Conservation (phyloP, 2,888 invertebrate species). For the Opisthograptis luteolata region DNA sequence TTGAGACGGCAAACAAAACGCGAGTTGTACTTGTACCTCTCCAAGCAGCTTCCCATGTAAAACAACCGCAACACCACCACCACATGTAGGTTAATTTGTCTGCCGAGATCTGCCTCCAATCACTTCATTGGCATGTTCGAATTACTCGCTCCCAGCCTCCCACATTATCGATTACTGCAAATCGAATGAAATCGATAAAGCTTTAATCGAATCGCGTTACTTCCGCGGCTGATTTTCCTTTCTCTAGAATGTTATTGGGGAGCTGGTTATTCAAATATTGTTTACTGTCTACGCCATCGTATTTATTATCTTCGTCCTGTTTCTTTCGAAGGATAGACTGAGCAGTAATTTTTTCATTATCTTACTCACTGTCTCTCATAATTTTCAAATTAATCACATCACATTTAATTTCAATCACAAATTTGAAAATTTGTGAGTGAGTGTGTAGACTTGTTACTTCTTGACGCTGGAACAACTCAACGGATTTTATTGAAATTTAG, state of each 20-base stretch:
- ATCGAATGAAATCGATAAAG: slow-evolving; percentile 20
- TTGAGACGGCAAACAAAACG: slow-evolving; percentile 2
- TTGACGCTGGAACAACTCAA: no score
- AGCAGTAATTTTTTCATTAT: not conserved
- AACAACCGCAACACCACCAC: slow-evolving; percentile 4
- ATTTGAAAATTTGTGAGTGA: no score
- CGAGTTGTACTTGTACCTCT: not conserved
- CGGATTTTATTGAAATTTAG: no score
- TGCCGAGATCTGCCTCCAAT: slow-evolving; percentile 21
- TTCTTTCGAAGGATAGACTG: not conserved
- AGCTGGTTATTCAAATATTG: slow-evolving; percentile 23
- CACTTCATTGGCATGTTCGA: slow-evolving; percentile 22
- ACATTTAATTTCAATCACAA: no score
- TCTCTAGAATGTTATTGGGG: slow-evolving; percentile 22
- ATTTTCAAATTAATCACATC: no score
- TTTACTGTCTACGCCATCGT: slow-evolving; percentile 19
- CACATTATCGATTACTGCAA: slow-evolving; percentile 15
- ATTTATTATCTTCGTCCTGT: not conserved
- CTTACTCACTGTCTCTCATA: no score
- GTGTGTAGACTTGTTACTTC: no score
- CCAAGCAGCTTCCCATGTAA: slow-evolving; percentile 5
- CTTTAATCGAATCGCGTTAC: slow-evolving; percentile 19
- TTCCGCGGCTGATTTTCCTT: slow-evolving; percentile 22
- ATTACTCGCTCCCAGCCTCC: slow-evolving; percentile 11
- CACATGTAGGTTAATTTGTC: slow-evolving; percentile 28